Base-by-base conservation (phyloP, 2,113 vertebrate genomes). In the Paedocypris sp. region DNA sequence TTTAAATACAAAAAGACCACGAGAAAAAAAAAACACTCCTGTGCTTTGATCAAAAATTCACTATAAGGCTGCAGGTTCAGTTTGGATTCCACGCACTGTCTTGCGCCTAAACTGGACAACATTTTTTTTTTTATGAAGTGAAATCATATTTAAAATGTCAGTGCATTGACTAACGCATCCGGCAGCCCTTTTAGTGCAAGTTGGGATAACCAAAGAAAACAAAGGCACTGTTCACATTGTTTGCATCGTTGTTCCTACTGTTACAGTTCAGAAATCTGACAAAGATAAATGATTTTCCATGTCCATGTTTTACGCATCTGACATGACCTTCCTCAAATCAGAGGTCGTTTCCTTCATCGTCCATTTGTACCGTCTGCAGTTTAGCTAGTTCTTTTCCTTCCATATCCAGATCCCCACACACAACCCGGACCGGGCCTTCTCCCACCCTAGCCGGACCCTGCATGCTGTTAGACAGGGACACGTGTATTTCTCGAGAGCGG, bases 321-420 rank as follows among this genome's bases (percentile, higher is more conserved):
- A 23, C 52, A 39, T 60, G 28, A n/a, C n/a, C n/a, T n/a, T n/a
- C n/a, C 38, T 50, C 8, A 33, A 60, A 67, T 72, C 63, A 38
- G 65, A 66, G 64, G 67, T 86, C 61, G 50, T 48, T 75, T 75
- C 81, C 93, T 78, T 96, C 93, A 84, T 97, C 91, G 63, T 94
- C 92, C 89, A 98, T 86, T 70, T 93, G 91, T 73, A 98, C 95
- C 70, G 91, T 98, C 69, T 98, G 94, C 83, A 98, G 89, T 86
- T 98, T 98, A 82, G 92, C 92, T 73, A 98, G 86, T 77, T 97
- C 91, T 74, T 97, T 98, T 76, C 91, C 95, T 71, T 92, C 92
- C 3, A 83, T 87, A 74, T 91, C 95, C 79, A 97, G 85, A 66
- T 98, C 91, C 71, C 89, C 91, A 54, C 95, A 98, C 73, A 93